phyloP scores from a whole-genome alignment of 2,113 vertebrate species.

The Pterophyllum scalare region DNA sequence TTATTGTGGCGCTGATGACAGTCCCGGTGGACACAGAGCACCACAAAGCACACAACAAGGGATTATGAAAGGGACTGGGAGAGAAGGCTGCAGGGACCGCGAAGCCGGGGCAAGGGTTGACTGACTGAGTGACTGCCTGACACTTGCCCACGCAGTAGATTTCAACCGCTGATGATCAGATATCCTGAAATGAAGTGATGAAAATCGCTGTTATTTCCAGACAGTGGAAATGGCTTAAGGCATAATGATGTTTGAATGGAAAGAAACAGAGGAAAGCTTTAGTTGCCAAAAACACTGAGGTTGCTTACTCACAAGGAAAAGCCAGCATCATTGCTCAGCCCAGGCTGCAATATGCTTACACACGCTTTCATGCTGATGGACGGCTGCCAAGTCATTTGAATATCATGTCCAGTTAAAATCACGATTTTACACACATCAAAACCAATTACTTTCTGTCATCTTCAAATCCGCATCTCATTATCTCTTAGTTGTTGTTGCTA shows the following conservation, averaged over 20 bases:
- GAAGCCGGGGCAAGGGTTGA: constrained; percentile 21
- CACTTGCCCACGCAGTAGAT: constrained; percentile 31
- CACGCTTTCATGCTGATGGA: constrained; percentile 27
- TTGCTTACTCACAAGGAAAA: constrained; percentile 61
- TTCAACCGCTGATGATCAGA: constrained; percentile 30
- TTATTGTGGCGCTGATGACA: constrained; percentile 78
- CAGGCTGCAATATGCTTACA: constrained; percentile 55
- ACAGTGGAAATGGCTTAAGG: constrained; percentile 43
- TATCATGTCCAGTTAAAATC: constrained; percentile 57
- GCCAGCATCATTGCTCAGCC: constrained; percentile 60
- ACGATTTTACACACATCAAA: constrained; percentile 48
- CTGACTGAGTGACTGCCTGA: constrained; percentile 28
- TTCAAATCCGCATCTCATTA: constrained; percentile 47
- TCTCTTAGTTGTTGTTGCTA: constrained; percentile 24
- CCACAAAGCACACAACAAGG: constrained; percentile 57
- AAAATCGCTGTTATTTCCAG: constrained; percentile 47
- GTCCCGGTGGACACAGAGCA: constrained; percentile 69
- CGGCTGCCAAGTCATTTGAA: constrained; percentile 55
- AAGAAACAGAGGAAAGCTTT: constrained; percentile 5
- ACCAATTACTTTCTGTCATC: constrained; percentile 40
- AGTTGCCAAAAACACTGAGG: constrained; percentile 52
- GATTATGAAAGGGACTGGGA: constrained; percentile 47
- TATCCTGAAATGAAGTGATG: constrained; percentile 21
- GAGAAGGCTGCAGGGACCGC: constrained; percentile 19
- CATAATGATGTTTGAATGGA: constrained; percentile 26